These are phyloP conservation scores for Micropoecilia bifurca DNA, from an alignment of 2,797 vertebrate species.

Conservation along the genomic window DNA sequence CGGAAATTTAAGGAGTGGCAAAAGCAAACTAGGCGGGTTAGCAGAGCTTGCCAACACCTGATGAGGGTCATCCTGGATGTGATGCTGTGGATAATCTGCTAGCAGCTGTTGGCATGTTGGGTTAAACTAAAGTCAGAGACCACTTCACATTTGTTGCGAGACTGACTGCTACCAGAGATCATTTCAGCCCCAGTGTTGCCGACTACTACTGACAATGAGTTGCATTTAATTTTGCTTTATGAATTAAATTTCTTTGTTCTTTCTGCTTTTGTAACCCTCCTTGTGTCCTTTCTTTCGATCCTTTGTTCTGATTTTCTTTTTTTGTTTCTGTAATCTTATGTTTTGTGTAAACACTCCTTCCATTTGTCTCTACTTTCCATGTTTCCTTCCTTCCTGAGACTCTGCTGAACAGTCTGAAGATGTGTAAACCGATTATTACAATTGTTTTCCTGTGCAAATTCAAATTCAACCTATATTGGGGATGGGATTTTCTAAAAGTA, in stretches of 20 bases:
- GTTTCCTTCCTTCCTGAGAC: neutral
- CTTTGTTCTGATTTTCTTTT: too few relatives aligned
- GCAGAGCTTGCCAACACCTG: neutral
- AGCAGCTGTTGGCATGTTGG: neutral
- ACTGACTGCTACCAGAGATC: neutral
- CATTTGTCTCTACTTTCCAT: neutral
- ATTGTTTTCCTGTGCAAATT: neutral
- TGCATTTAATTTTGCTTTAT: neutral
- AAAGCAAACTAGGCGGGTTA: neutral
- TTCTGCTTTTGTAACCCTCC: neutral
- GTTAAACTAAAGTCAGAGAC: neutral
- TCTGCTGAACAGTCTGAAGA: neutral
- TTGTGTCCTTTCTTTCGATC: too few relatives aligned
- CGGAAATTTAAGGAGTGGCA: neutral
- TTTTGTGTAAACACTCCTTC: neutral
- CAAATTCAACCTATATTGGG: neutral
- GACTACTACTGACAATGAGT: neutral
- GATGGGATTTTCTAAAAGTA: neutral
- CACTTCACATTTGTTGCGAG: neutral
- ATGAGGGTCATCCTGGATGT: neutral
- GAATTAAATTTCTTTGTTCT: neutral
- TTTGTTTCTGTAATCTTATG: too few relatives aligned
- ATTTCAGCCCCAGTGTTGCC: neutral
- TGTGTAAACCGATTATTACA: neutral
- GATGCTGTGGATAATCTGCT: neutral